Evolutionary conservation across 2,113 vertebrate species (phyloP).

Genomic region (Crocuta crocuta): DNA sequence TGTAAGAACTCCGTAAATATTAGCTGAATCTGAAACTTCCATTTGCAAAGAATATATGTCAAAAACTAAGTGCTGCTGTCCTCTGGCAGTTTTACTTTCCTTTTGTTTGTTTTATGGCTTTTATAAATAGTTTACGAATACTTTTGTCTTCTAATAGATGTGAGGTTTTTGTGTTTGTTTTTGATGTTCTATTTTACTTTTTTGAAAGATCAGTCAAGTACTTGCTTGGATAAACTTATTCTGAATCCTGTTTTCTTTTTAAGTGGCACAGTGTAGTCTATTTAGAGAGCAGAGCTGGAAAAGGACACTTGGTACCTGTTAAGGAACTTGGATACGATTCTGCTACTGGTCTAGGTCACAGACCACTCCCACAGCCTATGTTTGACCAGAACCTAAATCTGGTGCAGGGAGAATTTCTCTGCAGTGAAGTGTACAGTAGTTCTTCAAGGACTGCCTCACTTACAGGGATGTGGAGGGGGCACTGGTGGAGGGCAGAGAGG

Average conservation of each 20-base stretch:
- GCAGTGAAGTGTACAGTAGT: neutral
- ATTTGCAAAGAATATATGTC: slow-evolving; percentile 44
- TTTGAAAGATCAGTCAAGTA: slow-evolving; percentile 31
- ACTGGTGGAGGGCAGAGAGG: neutral
- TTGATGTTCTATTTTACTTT: slow-evolving; percentile 61
- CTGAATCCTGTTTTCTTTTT: neutral
- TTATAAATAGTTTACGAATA: slow-evolving; percentile 68
- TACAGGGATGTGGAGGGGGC: neutral
- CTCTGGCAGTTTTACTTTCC: neutral
- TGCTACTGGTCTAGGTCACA: neutral
- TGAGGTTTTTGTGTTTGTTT: slow-evolving; percentile 28
- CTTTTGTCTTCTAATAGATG: slow-evolving; percentile 63
- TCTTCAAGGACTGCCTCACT: neutral
- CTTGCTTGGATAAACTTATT: slow-evolving; percentile 55
- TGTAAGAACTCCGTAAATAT: slow-evolving; percentile 26
- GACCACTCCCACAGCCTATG: neutral
- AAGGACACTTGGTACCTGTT: neutral
- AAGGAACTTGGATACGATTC: neutral
- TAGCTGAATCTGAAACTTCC: slow-evolving; percentile 48
- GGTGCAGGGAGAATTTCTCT: neutral
- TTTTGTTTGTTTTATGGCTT: slow-evolving; percentile 60
- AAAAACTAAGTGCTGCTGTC: slow-evolving; percentile 6
- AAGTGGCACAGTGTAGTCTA: neutral
- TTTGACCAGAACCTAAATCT: neutral
- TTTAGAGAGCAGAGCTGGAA: neutral